Base-by-base conservation (phyloP, 2,888 invertebrate species). In the Aplocera efformata region DNA sequence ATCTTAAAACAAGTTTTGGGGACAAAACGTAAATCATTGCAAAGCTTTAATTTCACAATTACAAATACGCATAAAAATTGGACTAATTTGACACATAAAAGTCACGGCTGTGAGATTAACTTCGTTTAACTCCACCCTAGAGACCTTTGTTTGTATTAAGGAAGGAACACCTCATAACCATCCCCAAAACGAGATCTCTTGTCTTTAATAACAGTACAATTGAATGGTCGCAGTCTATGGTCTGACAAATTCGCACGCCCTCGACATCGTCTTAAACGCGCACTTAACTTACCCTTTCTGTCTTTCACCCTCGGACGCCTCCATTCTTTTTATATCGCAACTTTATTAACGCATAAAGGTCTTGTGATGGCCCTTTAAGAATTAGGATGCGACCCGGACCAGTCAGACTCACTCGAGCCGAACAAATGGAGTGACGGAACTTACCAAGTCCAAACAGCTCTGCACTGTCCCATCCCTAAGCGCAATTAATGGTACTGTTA, bases 321-420 rank as follows among this genome's bases (percentile, higher is more conserved):
- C 66, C 70, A 71, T 84, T 84, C 85, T 86, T 88, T 85, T 88
- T 86, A 88, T 86, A 86, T 86, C 79, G 82, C 84, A 85, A 85
- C 85, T 88, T 88, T 88, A 88, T 88, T 88, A 88, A 86, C 88
- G 86, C 76, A 86, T 88, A 88, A 88, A 88, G 86, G 86, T 83
- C 84, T 83, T 67, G 68, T 79, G 86, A 88, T 88, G 84, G 85
- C 79, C 85, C 83, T 79, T 84, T 80, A 85, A 84, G 86, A 85
- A 85, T 86, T 85, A 85, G 84, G 83, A 85, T 79, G 79, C 83
- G 84, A 76, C 83, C 82, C 80, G 75, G 63, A 67, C 72, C 61
- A 73, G 67, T 69, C 67, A 66, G 67, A 63, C 71, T 67, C 79
- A 70, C 64, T 75, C 72, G 79, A 77, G 71, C 77, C 55, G 82